These are phyloP conservation scores for Drosophila saltans DNA, from an alignment of 1,140 invertebrate genomes.

Conservation along the genomic window DNA sequence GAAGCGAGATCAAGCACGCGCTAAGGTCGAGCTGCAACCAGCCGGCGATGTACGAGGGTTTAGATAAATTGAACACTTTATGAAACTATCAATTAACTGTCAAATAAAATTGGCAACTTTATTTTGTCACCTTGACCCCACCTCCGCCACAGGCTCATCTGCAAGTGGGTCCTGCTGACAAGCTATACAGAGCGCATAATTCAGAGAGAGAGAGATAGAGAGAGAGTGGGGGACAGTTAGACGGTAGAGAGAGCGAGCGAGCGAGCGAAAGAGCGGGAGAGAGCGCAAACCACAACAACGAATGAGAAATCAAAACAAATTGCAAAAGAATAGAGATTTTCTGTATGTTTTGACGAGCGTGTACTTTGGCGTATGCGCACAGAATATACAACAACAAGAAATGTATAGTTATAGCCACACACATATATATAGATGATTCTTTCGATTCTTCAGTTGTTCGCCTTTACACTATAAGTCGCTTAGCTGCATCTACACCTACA, in stretches of 20 bases:
- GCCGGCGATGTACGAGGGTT: slow-evolving; percentile 28
- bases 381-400: slow-evolving; percentile 59
- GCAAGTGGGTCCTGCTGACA: slow-evolving; percentile 7
- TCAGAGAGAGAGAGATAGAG: slow-evolving; percentile 16
- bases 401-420: slow-evolving; percentile 71
- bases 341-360: slow-evolving; percentile 82
- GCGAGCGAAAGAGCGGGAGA: slow-evolving; percentile 22
- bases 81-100: slow-evolving; percentile 5
- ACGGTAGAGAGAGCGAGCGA: slow-evolving; percentile 19
- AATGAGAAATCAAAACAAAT: slow-evolving; percentile 82
- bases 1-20: slow-evolving; percentile 60
- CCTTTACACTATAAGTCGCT: no score
- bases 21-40: slow-evolving; percentile 37
- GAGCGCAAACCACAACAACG: slow-evolving; percentile 36
- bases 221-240: slow-evolving; percentile 12
- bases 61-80: slow-evolving; percentile 1
- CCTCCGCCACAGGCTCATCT: neutral
- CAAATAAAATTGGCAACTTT: neutral
- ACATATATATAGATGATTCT: neutral
- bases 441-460: no score
- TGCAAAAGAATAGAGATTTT: slow-evolving; percentile 82
- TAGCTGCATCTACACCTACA: no score
- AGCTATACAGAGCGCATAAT: neutral
- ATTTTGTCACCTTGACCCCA: slow-evolving; percentile 1
- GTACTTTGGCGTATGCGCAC: slow-evolving; percentile 78